phyloP scores from a whole-genome alignment of 2,888 invertebrate genomes.

The Lagria hirta region DNA sequence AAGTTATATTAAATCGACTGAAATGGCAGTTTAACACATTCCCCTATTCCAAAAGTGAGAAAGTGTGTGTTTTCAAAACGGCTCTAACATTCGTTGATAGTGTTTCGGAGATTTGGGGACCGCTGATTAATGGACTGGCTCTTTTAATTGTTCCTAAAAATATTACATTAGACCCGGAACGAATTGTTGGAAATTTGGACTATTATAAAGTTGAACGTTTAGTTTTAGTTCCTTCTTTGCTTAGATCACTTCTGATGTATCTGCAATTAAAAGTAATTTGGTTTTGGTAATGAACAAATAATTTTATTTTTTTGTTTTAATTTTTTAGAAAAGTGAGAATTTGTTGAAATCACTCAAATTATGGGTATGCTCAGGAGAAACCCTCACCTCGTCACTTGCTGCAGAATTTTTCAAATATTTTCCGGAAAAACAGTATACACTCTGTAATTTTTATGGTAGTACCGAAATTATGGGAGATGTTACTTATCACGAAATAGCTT shows the following conservation, averaged over 20 bases:
- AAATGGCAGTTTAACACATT: constrained; percentile 86
- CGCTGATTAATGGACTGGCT: constrained; percentile 71
- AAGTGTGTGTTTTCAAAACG: constrained; percentile 83
- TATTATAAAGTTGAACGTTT: constrained; percentile 77
- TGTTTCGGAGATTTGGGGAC: constrained; percentile 85
- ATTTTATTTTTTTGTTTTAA: neutral
- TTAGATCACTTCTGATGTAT: constrained; percentile 77
- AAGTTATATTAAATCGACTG: constrained; percentile 77
- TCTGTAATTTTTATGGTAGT: constrained; percentile 90
- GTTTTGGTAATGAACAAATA: too few relatives aligned
- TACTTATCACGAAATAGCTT: constrained; percentile 71
- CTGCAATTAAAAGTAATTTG: constrained; percentile 59
- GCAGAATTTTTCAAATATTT: constrained; percentile 76
- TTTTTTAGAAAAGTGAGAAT: constrained; percentile 17
- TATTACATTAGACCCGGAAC: constrained; percentile 76
- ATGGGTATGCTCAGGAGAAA: constrained; percentile 89
- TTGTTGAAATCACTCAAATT: constrained; percentile 63
- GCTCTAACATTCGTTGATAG: constrained; percentile 91
- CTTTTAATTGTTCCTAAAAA: constrained; percentile 73
- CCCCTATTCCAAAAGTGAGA: constrained; percentile 69
- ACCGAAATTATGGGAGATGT: constrained; percentile 93
- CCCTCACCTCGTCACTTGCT: constrained; percentile 69
- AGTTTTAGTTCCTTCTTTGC: constrained; percentile 80
- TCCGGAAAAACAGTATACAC: constrained; percentile 61
- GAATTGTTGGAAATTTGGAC: constrained; percentile 68